phyloP scores from a whole-genome alignment of 2,113 vertebrate genomes.

The Clupea harengus region DNA sequence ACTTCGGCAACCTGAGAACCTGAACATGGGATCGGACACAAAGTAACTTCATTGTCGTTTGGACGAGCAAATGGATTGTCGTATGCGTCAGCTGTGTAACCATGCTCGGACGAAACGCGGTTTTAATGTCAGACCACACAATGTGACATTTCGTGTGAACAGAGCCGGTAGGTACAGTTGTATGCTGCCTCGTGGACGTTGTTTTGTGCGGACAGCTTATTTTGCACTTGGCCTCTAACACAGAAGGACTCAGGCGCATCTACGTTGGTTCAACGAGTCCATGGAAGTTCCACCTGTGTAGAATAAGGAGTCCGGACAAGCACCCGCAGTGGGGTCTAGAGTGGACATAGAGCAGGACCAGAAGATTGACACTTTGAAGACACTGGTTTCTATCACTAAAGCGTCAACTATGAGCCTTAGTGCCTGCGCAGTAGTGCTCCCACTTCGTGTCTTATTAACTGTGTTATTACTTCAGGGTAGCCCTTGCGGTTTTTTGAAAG shows the following conservation, averaged over 20 bases:
- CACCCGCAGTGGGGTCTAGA: background rate
- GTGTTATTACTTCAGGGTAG: conserved; percentile 37
- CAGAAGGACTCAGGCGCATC: background rate
- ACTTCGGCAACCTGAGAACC: background rate
- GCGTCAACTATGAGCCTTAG: conserved; percentile 35
- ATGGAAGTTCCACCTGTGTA: conserved; percentile 13
- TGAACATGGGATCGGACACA: background rate
- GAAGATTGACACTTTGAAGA: background rate
- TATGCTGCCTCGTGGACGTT: background rate
- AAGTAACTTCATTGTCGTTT: background rate
- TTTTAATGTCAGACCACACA: background rate
- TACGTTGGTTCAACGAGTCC: background rate
- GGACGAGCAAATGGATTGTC: background rate
- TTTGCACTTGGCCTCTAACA: background rate
- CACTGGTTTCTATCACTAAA: conserved; percentile 10
- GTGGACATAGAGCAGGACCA: background rate
- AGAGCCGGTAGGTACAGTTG: background rate
- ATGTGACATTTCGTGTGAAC: conserved; percentile 22
- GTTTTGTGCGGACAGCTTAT: background rate
- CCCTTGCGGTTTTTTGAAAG: background rate
- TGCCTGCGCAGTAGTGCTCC: conserved; percentile 13
- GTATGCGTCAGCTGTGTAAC: background rate
- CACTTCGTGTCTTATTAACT: conserved; percentile 33
- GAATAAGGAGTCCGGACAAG: background rate
- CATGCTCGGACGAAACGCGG: background rate